A percentile compares a stretch with the other conserved stretches of the same genome.
These are phyloP conservation scores for Callitettix versicolor DNA, from an alignment of 1,140 invertebrate genomes.

Conservation along the genomic window DNA sequence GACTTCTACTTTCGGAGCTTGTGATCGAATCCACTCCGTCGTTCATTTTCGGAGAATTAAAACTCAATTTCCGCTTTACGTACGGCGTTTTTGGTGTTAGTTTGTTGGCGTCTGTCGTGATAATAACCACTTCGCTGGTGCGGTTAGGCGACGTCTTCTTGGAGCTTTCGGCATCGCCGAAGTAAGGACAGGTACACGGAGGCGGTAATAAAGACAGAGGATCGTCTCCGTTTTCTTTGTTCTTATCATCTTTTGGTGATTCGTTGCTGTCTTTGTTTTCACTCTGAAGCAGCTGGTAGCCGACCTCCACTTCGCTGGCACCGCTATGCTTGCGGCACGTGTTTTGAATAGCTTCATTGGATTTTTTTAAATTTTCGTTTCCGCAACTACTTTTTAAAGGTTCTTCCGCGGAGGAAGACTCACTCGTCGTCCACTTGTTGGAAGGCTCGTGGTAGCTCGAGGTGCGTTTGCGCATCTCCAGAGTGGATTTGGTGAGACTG, in stretches of 20 bases:
- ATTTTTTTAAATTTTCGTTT: neutral
- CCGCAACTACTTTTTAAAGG: slow-evolving; percentile 6
- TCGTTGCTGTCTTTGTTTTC: slow-evolving; percentile 15
- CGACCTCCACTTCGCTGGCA: slow-evolving; percentile 2
- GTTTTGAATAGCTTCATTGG: neutral
- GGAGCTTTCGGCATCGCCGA: slow-evolving; percentile 42
- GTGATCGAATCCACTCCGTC: neutral
- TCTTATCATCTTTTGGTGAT: slow-evolving; percentile 28
- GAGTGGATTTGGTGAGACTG: slow-evolving; percentile 29
- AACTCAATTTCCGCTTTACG: slow-evolving; percentile 3
- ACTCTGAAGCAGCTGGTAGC: slow-evolving; percentile 5
- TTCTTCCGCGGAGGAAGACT: slow-evolving; percentile 18
- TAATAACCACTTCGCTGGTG: slow-evolving; percentile 22
- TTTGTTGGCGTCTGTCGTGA: slow-evolving; percentile 13
- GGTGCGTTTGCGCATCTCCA: slow-evolving; percentile 31
- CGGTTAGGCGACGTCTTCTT: slow-evolving; percentile 10
- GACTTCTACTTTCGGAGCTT: slow-evolving; percentile 2
- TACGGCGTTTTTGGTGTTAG: neutral
- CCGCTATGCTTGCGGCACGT: slow-evolving; percentile 1
- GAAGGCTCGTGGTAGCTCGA: slow-evolving; percentile 39
- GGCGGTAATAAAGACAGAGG: slow-evolving; percentile 46
- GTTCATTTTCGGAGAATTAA: neutral
- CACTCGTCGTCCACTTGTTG: slow-evolving; percentile 14
- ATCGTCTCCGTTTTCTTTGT: slow-evolving; percentile 14
- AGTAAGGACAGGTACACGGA: slow-evolving; percentile 67